These are phyloP conservation scores for Drosophila sp. DNA, from an alignment of 1,140 invertebrate species.

Conservation along the genomic window DNA sequence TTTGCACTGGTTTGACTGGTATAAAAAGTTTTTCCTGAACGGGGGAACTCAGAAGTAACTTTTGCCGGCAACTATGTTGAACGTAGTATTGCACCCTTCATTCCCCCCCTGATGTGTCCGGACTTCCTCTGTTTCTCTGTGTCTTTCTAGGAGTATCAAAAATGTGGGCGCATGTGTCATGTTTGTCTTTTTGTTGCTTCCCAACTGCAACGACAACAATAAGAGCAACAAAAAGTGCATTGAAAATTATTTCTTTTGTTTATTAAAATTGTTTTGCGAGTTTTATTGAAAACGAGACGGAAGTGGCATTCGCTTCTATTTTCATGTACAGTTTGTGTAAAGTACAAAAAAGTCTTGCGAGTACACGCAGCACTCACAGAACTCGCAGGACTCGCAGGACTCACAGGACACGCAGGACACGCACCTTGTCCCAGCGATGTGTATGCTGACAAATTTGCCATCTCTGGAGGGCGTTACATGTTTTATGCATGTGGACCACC, in stretches of 20 bases:
- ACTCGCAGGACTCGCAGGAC: too few relatives aligned
- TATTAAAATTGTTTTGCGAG: constrained; percentile 55
- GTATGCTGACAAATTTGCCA: constrained; percentile 31
- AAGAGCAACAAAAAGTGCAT: constrained; percentile 50
- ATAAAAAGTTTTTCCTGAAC: constrained; percentile 36
- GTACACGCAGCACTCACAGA: too few relatives aligned
- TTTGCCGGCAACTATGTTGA: constrained; percentile 47
- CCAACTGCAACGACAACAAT: not conserved
- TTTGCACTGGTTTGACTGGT: constrained; percentile 27
- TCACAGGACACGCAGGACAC: not conserved
- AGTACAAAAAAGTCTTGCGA: not conserved
- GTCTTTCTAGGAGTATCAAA: constrained; percentile 17
- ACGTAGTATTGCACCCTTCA: constrained; percentile 23
- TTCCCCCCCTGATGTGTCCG: not conserved
- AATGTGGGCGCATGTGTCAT: constrained; percentile 50
- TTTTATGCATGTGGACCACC: constrained; percentile 40
- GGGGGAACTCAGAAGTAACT: constrained; percentile 35
- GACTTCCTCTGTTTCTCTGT: not conserved
- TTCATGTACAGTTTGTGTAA: constrained; percentile 17
- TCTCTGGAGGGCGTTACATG: constrained; percentile 27
- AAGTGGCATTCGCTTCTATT: not conserved
- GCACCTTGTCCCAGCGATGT: constrained; percentile 3
- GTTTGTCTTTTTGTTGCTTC: constrained; percentile 14
- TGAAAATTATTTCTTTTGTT: constrained; percentile 54
- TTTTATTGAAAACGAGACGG: constrained; percentile 44